A percentile compares a stretch with the other conserved stretches of the same genome.
Conservation (phyloP, 2,888 invertebrate species). For the Blera fallax region DNA sequence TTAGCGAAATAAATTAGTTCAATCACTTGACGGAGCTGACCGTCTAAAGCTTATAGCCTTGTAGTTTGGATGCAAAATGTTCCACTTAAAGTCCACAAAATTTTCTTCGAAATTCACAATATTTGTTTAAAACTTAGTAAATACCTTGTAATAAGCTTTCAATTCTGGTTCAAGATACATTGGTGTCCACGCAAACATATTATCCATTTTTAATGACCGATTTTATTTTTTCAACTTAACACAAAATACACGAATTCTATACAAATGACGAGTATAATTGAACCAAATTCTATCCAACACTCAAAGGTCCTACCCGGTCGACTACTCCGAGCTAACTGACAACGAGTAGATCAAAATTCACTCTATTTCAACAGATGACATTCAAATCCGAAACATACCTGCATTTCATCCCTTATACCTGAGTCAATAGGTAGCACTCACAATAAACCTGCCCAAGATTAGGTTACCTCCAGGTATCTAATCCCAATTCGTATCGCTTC, state of each 20-base stretch:
- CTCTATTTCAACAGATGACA: constrained; percentile 42
- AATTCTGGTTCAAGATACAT: constrained; percentile 3
- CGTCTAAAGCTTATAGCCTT: too few species aligned
- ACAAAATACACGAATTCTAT: background rate
- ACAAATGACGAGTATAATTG: background rate
- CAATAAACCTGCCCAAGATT: constrained; percentile 17
- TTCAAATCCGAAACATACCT: background rate
- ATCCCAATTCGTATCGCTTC: constrained; percentile 13
- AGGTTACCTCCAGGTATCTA: background rate
- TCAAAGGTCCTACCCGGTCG: constrained; percentile 24
- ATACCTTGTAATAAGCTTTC: constrained; percentile 52
- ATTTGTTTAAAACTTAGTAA: background rate
- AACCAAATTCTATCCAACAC: background rate
- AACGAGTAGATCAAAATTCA: background rate
- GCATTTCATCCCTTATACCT: constrained; percentile 25
- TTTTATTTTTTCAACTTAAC: background rate
- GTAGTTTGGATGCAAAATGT: too few species aligned
- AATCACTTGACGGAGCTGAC: too few species aligned
- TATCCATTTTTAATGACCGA: constrained; percentile 23
- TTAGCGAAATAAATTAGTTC: too few species aligned
- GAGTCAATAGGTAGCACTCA: background rate
- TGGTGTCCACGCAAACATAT: constrained; percentile 42
- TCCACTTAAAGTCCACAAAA: too few species aligned
- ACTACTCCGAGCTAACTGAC: constrained; percentile 45
- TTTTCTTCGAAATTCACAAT: background rate